These are phyloP conservation scores for Brevipalpus yothersi DNA, from an alignment of 1,140 invertebrate genomes.

Conservation along the genomic window DNA sequence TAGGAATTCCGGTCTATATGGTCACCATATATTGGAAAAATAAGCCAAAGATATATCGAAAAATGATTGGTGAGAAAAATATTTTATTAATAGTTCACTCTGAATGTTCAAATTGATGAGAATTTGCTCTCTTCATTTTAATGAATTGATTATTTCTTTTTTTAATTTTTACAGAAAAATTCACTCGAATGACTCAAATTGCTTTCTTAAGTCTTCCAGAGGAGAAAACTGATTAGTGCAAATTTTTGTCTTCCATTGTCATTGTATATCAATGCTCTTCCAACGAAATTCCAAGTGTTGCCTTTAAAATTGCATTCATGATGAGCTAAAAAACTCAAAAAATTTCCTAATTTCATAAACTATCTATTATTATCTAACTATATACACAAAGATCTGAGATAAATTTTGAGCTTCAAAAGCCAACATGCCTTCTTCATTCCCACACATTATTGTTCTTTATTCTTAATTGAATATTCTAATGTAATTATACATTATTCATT, in stretches of 20 bases:
- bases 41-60: constrained; percentile 38
- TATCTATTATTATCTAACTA: too few species aligned
- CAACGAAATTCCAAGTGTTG: background rate
- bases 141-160: background rate
- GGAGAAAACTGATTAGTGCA: constrained; percentile 1
- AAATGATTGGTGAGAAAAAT: constrained; percentile 29
- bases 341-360: too few species aligned
- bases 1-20: constrained; percentile 65
- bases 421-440: too few species aligned
- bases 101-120: background rate
- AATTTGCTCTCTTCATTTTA: background rate
- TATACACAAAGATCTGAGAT: too few species aligned
- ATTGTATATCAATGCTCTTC: background rate
- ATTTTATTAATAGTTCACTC: background rate
- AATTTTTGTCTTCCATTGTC: background rate
- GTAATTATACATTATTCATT: too few species aligned
- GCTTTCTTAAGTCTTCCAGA: constrained; percentile 8
- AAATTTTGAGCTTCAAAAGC: too few species aligned
- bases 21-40: constrained; percentile 45
- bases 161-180: constrained; percentile 2
- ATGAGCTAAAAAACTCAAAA: too few species aligned
- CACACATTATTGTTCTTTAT: too few species aligned
- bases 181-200: constrained; percentile 9
- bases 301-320: too few species aligned
- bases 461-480: too few species aligned